Percentiles rank a stretch among this genome's conserved stretches.
phyloP scores from a whole-genome alignment of 2,113 vertebrate species.

The Poeciliopsis retropinna region DNA sequence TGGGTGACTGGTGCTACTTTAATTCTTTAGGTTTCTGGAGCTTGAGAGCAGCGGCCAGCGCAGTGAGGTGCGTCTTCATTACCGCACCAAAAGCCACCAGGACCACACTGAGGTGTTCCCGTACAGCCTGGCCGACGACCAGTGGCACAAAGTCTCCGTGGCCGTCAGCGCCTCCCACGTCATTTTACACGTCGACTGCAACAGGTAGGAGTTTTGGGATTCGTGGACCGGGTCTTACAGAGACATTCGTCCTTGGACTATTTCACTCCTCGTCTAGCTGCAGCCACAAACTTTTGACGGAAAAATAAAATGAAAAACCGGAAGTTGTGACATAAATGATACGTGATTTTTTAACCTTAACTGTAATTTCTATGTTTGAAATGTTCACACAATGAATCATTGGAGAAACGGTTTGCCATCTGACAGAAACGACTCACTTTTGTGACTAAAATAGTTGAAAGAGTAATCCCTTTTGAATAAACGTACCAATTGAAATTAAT shows the following conservation, averaged over 20 bases:
- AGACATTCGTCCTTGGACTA: neutral
- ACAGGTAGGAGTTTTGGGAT: constrained; percentile 84
- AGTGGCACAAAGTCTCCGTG: constrained; percentile 96
- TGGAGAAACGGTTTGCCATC: neutral
- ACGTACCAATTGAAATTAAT: neutral
- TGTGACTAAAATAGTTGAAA: too few relatives aligned
- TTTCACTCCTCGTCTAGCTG: neutral
- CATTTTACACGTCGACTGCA: constrained; percentile 94
- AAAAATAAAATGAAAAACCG: too few relatives aligned
- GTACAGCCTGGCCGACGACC: constrained; percentile 93
- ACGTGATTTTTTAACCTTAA: neutral
- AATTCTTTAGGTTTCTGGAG: constrained; percentile 88
- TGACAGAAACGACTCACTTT: neutral
- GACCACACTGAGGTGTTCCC: constrained; percentile 95
- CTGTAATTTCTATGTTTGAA: neutral
- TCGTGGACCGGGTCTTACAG: neutral
- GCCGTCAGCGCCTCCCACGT: constrained; percentile 94
- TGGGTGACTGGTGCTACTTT: neutral
- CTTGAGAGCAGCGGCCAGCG: constrained; percentile 97
- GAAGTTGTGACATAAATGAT: neutral
- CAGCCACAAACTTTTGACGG: neutral
- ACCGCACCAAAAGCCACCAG: constrained; percentile 87
- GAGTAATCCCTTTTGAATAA: neutral
- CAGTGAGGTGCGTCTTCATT: constrained; percentile 95
- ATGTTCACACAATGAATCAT: neutral